These are phyloP conservation scores for Zoanthus gigantus DNA, from an alignment of 92 coral and sea anemone genomes.

Conservation along the genomic window DNA sequence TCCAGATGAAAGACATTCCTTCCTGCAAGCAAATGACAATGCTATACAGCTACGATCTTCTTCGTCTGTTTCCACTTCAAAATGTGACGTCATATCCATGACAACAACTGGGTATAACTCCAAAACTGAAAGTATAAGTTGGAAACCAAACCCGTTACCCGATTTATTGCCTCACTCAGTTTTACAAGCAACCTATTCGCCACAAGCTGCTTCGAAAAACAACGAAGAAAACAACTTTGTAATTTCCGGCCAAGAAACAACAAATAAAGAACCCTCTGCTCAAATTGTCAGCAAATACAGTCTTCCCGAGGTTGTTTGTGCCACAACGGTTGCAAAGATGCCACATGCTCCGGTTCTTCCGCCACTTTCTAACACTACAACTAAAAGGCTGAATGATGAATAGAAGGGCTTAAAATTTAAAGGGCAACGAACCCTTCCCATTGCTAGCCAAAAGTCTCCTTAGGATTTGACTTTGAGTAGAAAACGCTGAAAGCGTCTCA, in stretches of 20 bases:
- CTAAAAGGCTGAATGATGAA: conserved; percentile 44
- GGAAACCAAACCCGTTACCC: conserved; percentile 60
- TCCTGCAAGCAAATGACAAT: neutral
- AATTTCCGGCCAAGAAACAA: conserved; percentile 10
- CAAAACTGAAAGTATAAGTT: conserved; percentile 20
- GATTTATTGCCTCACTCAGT: conserved; percentile 72
- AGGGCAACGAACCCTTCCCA: too few species aligned
- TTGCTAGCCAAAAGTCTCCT: too few species aligned
- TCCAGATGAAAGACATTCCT: neutral
- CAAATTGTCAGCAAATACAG: conserved; percentile 2
- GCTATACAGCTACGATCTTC: conserved; percentile 19
- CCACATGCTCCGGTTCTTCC: conserved; percentile 72
- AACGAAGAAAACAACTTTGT: neutral
- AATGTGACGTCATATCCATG: conserved; percentile 57
- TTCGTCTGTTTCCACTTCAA: conserved; percentile 28
- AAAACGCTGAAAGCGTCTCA: too few species aligned
- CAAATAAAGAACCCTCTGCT: neutral
- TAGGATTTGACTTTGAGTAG: too few species aligned
- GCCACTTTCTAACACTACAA: conserved; percentile 64
- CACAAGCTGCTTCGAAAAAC: neutral
- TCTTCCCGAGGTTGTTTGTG: conserved; percentile 55
- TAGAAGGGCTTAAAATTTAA: too few species aligned
- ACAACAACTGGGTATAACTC: conserved; percentile 43
- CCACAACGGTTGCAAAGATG: conserved; percentile 64
- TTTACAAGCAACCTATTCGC: neutral